These are phyloP conservation scores for Patella vulgata DNA, from an alignment of 1,140 invertebrate species.

Conservation along the genomic window DNA sequence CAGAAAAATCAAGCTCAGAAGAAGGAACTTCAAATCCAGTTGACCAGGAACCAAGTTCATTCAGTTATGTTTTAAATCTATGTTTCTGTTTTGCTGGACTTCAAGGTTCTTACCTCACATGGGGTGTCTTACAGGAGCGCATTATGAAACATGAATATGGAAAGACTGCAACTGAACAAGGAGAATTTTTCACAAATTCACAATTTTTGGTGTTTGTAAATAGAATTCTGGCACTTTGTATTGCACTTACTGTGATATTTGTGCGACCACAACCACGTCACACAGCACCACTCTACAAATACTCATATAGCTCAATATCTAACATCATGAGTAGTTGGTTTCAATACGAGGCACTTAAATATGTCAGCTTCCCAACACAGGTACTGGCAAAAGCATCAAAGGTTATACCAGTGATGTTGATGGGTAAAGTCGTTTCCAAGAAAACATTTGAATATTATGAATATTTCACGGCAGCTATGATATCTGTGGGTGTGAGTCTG, in stretches of 20 bases:
- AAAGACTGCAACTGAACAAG: constrained; percentile 32
- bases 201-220: constrained; percentile 97
- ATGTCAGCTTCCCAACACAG: constrained; percentile 97
- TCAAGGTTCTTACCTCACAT: constrained; percentile 90
- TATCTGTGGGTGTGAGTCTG: constrained; percentile 91
- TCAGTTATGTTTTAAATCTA: constrained; percentile 61
- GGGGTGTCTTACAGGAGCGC: constrained; percentile 91
- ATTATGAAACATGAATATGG: constrained; percentile 76
- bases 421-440: constrained; percentile 92
- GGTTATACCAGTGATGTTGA: constrained; percentile 95
- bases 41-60: constrained; percentile 23
- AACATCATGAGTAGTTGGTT: constrained; percentile 99
- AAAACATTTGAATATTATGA: constrained; percentile 92
- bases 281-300: constrained; percentile 91
- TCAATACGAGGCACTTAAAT: constrained; percentile 99
- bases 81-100: constrained; percentile 87
- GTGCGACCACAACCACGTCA: constrained; percentile 75
- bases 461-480: constrained; percentile 88
- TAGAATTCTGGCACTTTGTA: constrained; percentile 83
- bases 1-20: constrained; percentile 53
- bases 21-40: constrained; percentile 32
- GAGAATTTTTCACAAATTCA: constrained; percentile 84
- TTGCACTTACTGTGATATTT: constrained; percentile 75
- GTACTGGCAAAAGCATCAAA: constrained; percentile 71
- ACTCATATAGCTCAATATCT: constrained; percentile 95